Evolutionary conservation across 2,888 invertebrate genomes (phyloP), one percentile per base, ranked within the genome.

Genomic region (Phyllotreta cruciferae): DNA sequence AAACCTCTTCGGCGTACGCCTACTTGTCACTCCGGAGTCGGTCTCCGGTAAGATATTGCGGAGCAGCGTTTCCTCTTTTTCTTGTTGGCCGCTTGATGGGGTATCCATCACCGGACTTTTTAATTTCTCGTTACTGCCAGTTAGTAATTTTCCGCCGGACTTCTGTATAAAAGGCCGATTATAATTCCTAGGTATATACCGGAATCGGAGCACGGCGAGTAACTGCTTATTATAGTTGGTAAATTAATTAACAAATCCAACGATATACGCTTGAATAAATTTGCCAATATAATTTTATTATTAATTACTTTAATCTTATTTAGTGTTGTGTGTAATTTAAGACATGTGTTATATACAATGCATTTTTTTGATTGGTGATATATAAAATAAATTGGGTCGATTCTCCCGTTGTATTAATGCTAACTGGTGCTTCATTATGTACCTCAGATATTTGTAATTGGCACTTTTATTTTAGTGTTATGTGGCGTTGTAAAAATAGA

Each of bases 1-100:
- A 75, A 75, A 75, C 73, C 67, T 74, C 71, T 66, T 66, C 56
- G 64, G 63, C 68, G 47, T 66, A 73, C 74, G 74, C 74, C 75
- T 71, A 63, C 71, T 65, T 73, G 74, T 75, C 75, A 73, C 71
- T 71, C 71, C 65, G 57, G 52, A 64, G 63, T 69, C 65, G 50
- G 52, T 64, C 55, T 56, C 61, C 53, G 66, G 2, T 61, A 62
- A 68, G 64, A 63, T 66, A 66, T 65, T 65, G 55, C 65, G 44
- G 11, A 41, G 37, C 6, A 37, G 6, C 1, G 9, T 49, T 2
- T 49, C 35, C 8, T 34, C 0, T 13, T 49, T 11, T 56, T 56
- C 47, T 58, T 56, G 49, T 60, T 60, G 61, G 55, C 56, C 50
- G 44, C n/a, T n/a, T 66, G 64, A 68, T 66, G 55, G 60, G 41